Base-by-base conservation (phyloP, 2,888 invertebrate species). In the Euphydryas editha region DNA sequence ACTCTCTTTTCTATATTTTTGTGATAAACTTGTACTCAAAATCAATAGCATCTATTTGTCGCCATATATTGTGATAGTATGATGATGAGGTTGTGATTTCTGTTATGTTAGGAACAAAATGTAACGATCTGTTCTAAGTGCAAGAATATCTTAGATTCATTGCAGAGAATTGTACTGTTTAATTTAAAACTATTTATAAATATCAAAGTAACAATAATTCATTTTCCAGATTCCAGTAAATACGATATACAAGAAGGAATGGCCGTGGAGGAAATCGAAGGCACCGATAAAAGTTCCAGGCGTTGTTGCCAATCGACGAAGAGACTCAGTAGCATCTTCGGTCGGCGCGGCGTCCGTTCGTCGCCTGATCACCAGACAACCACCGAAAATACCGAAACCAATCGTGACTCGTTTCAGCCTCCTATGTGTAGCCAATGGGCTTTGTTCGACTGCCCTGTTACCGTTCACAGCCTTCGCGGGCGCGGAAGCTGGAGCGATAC, bases 291-390 rank as follows among this genome's bases (percentile, higher is more conserved):
- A 84, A 61, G 75, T 79, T 18, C 72, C 80, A 1, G 76, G 72
- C 2, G 73, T 75, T 7, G 73, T 76, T 13, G 78, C 80, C 1
- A 81, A 83, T 8, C 90, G 94, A 4, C 92, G 95, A 2, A 91
- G 95, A 17, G 96, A 96, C 76, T 96, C 96, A 0, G 93, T 95
- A 62, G 94, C 95, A 30, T 96, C 96, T 58, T 96, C 96, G 0
- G 95, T 96, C 37, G 96, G 96, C 1, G 96, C 96, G 0, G 95
- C 95, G 0, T 97, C 97, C 0, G 96, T 97, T 11, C 93, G 96
- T 4, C 94, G 96, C 0, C 90, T 97, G 15, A 94, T 97, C 61
- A 95, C 95, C 0, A 75, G 90, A 44, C 90, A 85, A 39, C 91
- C 92, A 0, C 78, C 90, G 81, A 78, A 93, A 87, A 71, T 94